Base-by-base conservation (phyloP, 2,797 vertebrate species). In the Neosalanx taihuensis region DNA sequence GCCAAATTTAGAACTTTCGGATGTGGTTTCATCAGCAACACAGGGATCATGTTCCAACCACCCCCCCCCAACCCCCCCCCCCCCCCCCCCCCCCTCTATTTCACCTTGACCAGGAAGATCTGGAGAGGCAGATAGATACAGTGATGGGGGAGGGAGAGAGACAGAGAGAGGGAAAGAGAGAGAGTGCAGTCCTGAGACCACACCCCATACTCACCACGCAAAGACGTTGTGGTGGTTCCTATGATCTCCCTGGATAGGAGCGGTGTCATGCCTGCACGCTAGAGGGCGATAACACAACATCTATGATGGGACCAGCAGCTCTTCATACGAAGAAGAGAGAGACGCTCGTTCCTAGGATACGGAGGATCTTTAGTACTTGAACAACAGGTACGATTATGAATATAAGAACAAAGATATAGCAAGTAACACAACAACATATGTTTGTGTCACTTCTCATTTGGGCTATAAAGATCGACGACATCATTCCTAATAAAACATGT, bases 1-100 rank as follows among this genome's bases (percentile, higher is more conserved):
- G 82, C 89, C 89, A 86, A 72, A 89, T 88, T 90, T 91, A 91
- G 91, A 88, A 90, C 81, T 81, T 87, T 88, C 80, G 90, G 88
- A 91, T 82, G 87, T 89, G 90, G 87, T 88, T 89, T 90, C 87
- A 90, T 84, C 86, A 81, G 80, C 81, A 89, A 87, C 84, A 76
- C 74, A 56, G 73, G 77, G 89, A 92, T 92, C 90, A 86, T 71
- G 90, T 92, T 90, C 81, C 68, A 17, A 77, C 82, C 23, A 26
- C 79, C 84, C 81, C 37, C 87, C 81, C 79, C 83, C 79, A 1
- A 26, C 37, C 86, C 37, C 7, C 37, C 10, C 79, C 84, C 81
- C 37, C 87, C 76, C 81, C 79, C 83, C 79, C 37, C 86, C 37
- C 37, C 7, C 41, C 41, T 46, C 84, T 84, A 23, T n/a, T 90